phyloP scores from a whole-genome alignment of 2,113 vertebrate genomes.

The Phodopus roborovskii region DNA sequence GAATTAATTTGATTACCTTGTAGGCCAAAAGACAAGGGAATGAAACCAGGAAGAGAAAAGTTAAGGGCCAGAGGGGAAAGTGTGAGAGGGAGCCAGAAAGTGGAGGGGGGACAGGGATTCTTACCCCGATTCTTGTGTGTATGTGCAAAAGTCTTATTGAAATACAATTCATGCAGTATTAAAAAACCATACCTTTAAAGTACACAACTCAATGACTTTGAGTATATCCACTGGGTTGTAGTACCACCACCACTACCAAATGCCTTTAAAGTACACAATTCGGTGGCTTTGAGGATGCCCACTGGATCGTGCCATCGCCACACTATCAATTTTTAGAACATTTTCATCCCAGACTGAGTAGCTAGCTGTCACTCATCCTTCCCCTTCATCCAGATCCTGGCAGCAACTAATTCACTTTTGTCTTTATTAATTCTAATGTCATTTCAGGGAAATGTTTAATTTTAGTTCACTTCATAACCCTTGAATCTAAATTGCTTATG shows the following conservation, averaged over 20 bases:
- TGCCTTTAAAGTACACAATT: neutral
- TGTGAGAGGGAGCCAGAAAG: neutral
- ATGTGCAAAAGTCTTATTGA: neutral
- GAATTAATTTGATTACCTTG: constrained; percentile 58
- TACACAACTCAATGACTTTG: neutral
- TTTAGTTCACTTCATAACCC: constrained; percentile 61
- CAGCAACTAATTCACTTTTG: constrained; percentile 48
- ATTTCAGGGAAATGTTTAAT: constrained; percentile 44
- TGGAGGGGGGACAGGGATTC: neutral
- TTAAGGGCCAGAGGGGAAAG: neutral
- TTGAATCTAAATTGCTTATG: constrained; percentile 53
- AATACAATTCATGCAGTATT: neutral
- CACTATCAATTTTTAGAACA: neutral
- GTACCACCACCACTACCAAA: neutral
- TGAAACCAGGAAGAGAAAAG: constrained; percentile 11
- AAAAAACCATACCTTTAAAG: neutral
- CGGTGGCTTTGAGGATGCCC: neutral
- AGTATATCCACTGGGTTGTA: neutral
- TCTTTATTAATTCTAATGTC: constrained; percentile 50
- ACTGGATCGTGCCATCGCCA: neutral
- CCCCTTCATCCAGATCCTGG: neutral
- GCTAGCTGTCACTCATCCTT: neutral
- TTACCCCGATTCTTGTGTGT: neutral
- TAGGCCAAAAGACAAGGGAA: neutral
- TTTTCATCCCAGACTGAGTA: neutral